Conservation (phyloP, 2,113 vertebrate genomes). For the Castor canadensis region DNA sequence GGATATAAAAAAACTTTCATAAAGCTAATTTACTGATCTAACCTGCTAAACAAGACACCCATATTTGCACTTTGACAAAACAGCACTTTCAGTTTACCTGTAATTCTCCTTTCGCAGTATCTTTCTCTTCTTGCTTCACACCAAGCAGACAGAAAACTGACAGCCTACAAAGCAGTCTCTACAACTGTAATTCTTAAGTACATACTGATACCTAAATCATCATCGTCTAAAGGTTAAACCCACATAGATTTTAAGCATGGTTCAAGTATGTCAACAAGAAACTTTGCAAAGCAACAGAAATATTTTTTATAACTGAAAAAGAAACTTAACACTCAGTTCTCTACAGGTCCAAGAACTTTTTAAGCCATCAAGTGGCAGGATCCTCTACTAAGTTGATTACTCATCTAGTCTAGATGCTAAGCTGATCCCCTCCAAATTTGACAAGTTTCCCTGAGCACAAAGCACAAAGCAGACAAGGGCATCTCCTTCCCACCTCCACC, state of each 20-base stretch:
- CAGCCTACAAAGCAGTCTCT: neutral
- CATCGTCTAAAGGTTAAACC: neutral
- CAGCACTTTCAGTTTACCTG: neutral
- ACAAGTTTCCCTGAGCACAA: neutral
- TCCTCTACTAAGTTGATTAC: neutral
- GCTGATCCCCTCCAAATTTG: neutral
- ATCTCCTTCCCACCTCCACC: neutral
- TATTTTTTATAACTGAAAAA: neutral
- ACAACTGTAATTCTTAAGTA: neutral
- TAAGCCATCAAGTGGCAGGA: neutral
- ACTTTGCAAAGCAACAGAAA: neutral
- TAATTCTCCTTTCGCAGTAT: neutral
- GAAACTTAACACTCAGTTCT: neutral
- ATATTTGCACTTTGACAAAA: neutral
- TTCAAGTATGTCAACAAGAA: conserved; percentile 27
- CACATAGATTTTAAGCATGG: neutral
- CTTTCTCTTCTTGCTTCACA: neutral
- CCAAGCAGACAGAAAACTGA: neutral
- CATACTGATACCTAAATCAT: neutral
- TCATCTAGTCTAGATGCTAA: neutral
- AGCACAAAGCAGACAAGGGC: neutral
- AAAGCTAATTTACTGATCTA: neutral
- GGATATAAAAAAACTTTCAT: conserved; percentile 25
- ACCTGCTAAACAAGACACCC: neutral
- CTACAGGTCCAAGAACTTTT: too few relatives aligned